phyloP scores from a whole-genome alignment of 2,113 vertebrate genomes.

The Piprites chloris region DNA sequence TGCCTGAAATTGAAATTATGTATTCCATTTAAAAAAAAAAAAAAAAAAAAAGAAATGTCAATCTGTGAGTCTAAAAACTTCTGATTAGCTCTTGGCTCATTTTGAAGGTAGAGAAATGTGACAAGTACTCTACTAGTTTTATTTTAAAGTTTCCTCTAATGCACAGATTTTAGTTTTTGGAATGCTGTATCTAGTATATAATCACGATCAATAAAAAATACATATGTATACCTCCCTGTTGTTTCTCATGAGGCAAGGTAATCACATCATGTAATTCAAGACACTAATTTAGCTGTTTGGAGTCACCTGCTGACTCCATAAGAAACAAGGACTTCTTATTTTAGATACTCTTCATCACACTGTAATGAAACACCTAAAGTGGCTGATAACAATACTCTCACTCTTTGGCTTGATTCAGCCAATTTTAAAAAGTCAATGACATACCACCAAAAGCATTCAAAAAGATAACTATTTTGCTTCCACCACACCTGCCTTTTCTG shows the following conservation, averaged over 20 bases:
- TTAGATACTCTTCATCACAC: background rate
- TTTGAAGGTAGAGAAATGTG: background rate
- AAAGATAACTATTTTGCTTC: background rate
- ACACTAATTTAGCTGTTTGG: background rate
- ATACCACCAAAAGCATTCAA: background rate
- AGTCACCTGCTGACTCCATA: background rate
- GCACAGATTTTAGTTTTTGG: background rate
- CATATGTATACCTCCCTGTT: background rate
- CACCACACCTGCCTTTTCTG: background rate
- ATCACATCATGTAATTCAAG: background rate
- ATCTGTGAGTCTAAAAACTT: background rate
- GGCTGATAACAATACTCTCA: background rate
- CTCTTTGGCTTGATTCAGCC: background rate
- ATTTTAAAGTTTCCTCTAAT: background rate
- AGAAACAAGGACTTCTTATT: background rate
- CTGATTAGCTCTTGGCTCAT: background rate
- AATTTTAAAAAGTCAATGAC: background rate
- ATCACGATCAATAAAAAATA: background rate
- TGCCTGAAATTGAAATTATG: background rate
- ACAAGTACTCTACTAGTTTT: fast-evolving
- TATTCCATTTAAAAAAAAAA: background rate
- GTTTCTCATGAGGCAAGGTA: background rate
- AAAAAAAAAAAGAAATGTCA: background rate
- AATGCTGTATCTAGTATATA: background rate
- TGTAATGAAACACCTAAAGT: background rate